Evolutionary conservation across 1,140 invertebrate genomes (phyloP), one percentile per base, ranked within the genome.

Genomic region (Thaumatotibia leucotreta): DNA sequence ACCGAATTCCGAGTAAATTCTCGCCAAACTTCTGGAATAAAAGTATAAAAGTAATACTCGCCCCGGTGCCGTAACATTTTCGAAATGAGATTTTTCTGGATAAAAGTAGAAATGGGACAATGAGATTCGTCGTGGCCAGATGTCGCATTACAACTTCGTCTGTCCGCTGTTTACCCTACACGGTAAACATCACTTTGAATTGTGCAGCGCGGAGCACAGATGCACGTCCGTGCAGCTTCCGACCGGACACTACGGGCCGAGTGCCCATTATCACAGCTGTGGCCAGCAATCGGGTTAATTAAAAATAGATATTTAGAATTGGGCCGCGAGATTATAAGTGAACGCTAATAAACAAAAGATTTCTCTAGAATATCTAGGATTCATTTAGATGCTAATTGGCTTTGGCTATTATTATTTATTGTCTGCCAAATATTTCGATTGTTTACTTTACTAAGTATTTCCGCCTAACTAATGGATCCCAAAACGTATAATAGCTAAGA

Each of bases 91-190:
- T 74, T 74, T 74, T 67, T 14, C 65, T 65, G 73, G 61, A 73
- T 69, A 73, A 73, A 73, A 74, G 64, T 68, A 69, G 66, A 74
- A 76, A 67, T 72, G 62, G 76, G 69, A 78, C 75, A 76, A 78
- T 76, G 71, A 71, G 69, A 76, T 76, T 77, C 69, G 72, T 71
- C 61, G 27, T 45, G 65, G 49, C 54, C 72, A 71, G 74, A 69
- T 73, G 73, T 77, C 69, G 72, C 66, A 72, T 77, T 75, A 77
- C 65, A 77, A 77, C 45, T 77, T 77, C 65, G 63, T 66, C 52
- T 61, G 32, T 24, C 50, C 22, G 23, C 9, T 58, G 52, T 58
- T 58, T 58, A 58, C 52, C 17, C 52, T 23, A 29, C 52, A 27
- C n/a, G 24, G 52, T n/a, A 58, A 54, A 58, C 52, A 58, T 58